Base-by-base conservation (phyloP, 1,140 invertebrate species). In the Lineus longissimus region DNA sequence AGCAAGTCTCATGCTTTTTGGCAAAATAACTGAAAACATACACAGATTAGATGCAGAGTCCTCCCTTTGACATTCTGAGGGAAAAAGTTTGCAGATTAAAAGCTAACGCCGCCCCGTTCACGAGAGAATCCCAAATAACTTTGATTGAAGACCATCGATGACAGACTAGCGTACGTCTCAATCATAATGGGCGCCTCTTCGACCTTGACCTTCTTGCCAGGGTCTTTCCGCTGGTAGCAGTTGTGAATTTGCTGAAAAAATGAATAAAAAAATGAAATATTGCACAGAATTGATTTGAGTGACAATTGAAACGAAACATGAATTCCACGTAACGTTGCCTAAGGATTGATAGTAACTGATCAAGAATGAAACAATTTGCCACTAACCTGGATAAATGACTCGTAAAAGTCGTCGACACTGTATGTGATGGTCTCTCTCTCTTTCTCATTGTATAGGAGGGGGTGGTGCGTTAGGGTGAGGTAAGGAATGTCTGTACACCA, bases 61-160 rank as follows among this genome's bases (percentile, higher is more conserved):
- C n/a, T n/a, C n/a, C n/a, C n/a, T n/a, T 15, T 36, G 33, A 36
- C 33, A 7, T 36, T 7, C 15, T 36, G 33, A 7, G 6, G 4
- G 4, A 7, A 7, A 7, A 36, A 4, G 15, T 36, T 15, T 15
- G 15, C 33, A 22, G 64, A 54, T 87, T 86, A 93, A 77, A 93
- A 94, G 76, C 91, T 92, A 71, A 93, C 86, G 81, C 90, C 91
- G 56, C 91, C 91, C 66, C 91, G 85, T 45, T 92, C 88, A 82
- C 91, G 91, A 78, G 91, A 92, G 79, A 91, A 94, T 15, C 92
- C 92, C 71, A 93, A 82, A 56, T 87, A 85, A 68, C 89, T 90
- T 70, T 89, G 88, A 80, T 94, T 94, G 75, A 91, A 91, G n/a
- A 94, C 84, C 17, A 92, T 75, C 1, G 91, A 90, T 6, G 87